Percentiles rank a stretch among this genome's conserved stretches.
These are phyloP conservation scores for Saguinus imperator DNA, from an alignment of 2,113 vertebrate genomes.

Conservation along the genomic window DNA sequence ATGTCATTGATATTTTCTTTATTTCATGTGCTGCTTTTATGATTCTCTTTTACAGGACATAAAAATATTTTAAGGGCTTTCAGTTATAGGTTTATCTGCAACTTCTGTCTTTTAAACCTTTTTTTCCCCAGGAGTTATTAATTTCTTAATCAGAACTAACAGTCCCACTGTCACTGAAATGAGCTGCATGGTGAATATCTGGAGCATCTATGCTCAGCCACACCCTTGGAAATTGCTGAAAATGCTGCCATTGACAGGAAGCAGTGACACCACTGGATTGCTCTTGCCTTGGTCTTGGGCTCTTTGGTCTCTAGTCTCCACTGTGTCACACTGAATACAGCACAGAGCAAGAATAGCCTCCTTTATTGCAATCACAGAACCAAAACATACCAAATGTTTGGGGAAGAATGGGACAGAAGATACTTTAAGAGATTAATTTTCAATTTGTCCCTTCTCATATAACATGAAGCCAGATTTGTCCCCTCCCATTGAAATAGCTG, in stretches of 20 bases:
- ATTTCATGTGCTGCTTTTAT: constrained; percentile 25
- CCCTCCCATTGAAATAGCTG: neutral
- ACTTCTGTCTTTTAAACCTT: neutral
- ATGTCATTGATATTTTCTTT: constrained; percentile 41
- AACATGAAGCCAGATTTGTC: neutral
- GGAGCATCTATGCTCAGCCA: rapidly evolving
- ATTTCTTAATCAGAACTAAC: neutral
- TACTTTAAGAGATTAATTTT: neutral
- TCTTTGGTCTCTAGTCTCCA: neutral
- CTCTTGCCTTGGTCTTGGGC: neutral
- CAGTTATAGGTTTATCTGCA: neutral
- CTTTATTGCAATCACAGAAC: neutral
- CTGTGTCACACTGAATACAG: neutral
- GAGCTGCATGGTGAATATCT: neutral
- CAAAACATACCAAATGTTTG: neutral
- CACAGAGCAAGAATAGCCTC: neutral
- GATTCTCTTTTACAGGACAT: constrained; percentile 24
- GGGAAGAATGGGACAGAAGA: neutral
- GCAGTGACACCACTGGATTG: rapidly evolving
- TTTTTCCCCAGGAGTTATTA: neutral
- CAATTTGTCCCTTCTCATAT: neutral
- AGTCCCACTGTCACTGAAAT: neutral
- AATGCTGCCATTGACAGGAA: rapidly evolving
- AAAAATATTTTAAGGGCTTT: constrained; percentile 60
- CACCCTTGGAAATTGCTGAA: neutral